Evolutionary conservation across 1,140 invertebrate genomes (phyloP).

Genomic region (Zaprionus vittiger): DNA sequence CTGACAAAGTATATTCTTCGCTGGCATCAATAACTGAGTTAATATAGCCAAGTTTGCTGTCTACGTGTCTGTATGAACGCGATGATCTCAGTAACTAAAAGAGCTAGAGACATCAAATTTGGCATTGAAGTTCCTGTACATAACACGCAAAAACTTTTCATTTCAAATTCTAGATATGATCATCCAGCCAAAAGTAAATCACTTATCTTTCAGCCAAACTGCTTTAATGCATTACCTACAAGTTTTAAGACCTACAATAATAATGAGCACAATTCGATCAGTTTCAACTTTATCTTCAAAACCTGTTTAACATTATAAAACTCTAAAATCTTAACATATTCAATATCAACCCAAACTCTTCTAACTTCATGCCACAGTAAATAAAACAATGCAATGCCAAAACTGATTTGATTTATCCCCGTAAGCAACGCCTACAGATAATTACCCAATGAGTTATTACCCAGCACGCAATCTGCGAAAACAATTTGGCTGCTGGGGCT

Average conservation of each 20-base stretch:
- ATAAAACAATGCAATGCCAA: neutral
- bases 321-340: too few relatives aligned
- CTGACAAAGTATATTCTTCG: too few relatives aligned
- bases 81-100: neutral
- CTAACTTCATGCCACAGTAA: neutral
- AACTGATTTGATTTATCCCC: neutral
- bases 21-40: neutral
- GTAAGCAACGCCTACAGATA: neutral
- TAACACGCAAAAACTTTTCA: neutral
- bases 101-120: neutral
- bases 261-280: too few relatives aligned
- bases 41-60: neutral
- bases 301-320: too few relatives aligned
- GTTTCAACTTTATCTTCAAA: too few relatives aligned
- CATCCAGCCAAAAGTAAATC: too few relatives aligned
- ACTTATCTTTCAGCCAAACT: too few relatives aligned
- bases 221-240: too few relatives aligned
- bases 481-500: slow-evolving; percentile 38
- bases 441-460: slow-evolving; percentile 1
- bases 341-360: neutral
- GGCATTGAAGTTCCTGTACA: neutral
- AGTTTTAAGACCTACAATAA: too few relatives aligned
- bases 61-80: neutral
- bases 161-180: neutral
- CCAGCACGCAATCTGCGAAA: slow-evolving; percentile 14